Evolutionary conservation across 2,113 vertebrate genomes (phyloP), one percentile per base, ranked within the genome.

Genomic region (Brachypodius melanocephalos): DNA sequence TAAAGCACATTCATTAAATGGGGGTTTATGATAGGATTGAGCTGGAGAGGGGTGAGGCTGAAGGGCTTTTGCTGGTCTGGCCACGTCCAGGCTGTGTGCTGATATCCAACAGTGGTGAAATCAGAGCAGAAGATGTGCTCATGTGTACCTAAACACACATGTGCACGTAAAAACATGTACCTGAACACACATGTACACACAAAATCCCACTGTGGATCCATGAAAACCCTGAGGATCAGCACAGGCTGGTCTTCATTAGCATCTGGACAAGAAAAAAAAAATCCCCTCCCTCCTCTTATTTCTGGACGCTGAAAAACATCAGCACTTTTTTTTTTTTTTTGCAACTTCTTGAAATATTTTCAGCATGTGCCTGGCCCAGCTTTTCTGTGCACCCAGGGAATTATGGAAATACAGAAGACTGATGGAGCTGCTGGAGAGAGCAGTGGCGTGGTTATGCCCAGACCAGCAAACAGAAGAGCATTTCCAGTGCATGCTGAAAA

Each of bases 281-380:
- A 5, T 1, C 52, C 1, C 0, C 66, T 91, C 84, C 72, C 22
- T 80, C 5, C 2, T 15, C 29, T 67, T 77, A 51, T 59, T 94
- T 94, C 86, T 68, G 72, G 86, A 91, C 65, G 42, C 51, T 73
- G 55, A 89, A 76, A 93, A 78, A 78, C 46, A 91, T 75, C 43
- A 89, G 75, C 10, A 0, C 6, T 42, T 42, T 92, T 46, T 91
- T 42, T 42, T 92, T 46, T 91, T 38, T 38, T 85, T 90, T 88
- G 42, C 49, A 88, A 57, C 61, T 96, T 86, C 87, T 94, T 94
- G 76, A 95, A 91, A 89, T 95, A 68, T 85, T 97, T 92, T 95
- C 90, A 78, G 62, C 59, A 15, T 92, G 31, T 85, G 51, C 71
- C 63, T 90, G 51, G 73, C 55, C 48, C 48, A 78, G 75, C 54